These are phyloP conservation scores for Penaeus indicus DNA, from an alignment of 1,140 invertebrate species.

Conservation along the genomic window DNA sequence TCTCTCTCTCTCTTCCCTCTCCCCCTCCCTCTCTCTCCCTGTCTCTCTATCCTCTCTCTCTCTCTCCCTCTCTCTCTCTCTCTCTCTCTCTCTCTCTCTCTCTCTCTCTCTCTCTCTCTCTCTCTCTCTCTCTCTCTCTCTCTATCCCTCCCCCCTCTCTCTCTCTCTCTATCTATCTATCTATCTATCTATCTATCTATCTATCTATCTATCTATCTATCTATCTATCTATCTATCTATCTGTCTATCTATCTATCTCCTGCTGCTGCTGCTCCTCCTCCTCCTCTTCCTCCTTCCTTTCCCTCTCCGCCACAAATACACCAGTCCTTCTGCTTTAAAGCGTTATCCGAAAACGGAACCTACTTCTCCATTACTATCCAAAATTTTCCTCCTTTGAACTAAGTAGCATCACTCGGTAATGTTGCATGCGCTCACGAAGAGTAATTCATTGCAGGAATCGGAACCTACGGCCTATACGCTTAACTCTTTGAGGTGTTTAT, in stretches of 20 bases:
- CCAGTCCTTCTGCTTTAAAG: not conserved
- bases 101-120: constrained; percentile 37
- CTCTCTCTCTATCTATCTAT: too few species aligned
- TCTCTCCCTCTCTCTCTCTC: not conserved
- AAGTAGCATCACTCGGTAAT: too few species aligned
- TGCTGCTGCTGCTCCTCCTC: not conserved
- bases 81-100: constrained; percentile 33
- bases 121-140: constrained; percentile 30
- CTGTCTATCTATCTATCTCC: not conserved
- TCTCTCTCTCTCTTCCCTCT: not conserved
- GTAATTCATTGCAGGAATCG: too few species aligned
- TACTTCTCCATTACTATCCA: too few species aligned
- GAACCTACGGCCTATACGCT: too few species aligned
- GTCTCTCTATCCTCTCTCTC: not conserved
- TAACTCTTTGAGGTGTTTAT: too few species aligned
- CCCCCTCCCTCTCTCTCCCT: not conserved
- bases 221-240: constrained; percentile 28
- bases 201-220: constrained; percentile 28
- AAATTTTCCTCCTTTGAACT: too few species aligned
- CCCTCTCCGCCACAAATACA: not conserved
- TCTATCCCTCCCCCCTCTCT: not conserved
- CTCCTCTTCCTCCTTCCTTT: not conserved
- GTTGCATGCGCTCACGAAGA: too few species aligned
- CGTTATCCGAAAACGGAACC: not conserved
- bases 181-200: not conserved